Conservation (phyloP, 2,113 vertebrate genomes). For the Xiphias gladius region DNA sequence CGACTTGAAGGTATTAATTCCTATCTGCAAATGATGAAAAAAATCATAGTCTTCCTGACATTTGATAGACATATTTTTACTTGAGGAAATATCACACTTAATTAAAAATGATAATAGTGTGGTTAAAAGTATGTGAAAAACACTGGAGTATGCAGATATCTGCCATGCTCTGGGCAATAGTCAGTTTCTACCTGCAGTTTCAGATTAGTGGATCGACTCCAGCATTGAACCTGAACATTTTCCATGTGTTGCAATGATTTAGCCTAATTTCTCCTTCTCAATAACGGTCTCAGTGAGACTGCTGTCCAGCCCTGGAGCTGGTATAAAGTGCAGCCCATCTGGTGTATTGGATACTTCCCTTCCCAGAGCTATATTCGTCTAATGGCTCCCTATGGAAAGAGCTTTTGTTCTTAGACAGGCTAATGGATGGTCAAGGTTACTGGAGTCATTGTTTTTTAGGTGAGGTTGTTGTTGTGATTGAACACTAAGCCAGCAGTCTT, state of each 20-base stretch:
- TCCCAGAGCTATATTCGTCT: constrained; percentile 74
- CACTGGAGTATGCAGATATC: background rate
- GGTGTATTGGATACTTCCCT: constrained; percentile 72
- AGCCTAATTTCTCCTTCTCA: constrained; percentile 50
- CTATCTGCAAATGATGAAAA: background rate
- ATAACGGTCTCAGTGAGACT: constrained; percentile 50
- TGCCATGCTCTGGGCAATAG: constrained; percentile 22
- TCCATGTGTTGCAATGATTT: constrained; percentile 60
- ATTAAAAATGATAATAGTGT: background rate
- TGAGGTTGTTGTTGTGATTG: constrained; percentile 71
- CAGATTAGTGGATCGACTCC: constrained; percentile 32
- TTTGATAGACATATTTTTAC: background rate
- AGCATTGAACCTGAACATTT: constrained; percentile 37
- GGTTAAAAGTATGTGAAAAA: background rate
- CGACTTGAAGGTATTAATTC: background rate
- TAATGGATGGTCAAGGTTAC: constrained; percentile 78
- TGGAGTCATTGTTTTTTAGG: constrained; percentile 73
- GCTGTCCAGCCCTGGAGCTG: constrained; percentile 70
- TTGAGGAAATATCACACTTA: background rate
- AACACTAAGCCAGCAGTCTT: constrained; percentile 51
- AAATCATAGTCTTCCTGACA: background rate
- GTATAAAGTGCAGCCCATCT: constrained; percentile 74
- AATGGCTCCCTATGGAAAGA: constrained; percentile 78
- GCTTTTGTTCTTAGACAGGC: constrained; percentile 77
- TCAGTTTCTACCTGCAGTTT: constrained; percentile 56